Base-by-base conservation (phyloP, 2,113 vertebrate genomes). In the Lepisosteus oculatus region DNA sequence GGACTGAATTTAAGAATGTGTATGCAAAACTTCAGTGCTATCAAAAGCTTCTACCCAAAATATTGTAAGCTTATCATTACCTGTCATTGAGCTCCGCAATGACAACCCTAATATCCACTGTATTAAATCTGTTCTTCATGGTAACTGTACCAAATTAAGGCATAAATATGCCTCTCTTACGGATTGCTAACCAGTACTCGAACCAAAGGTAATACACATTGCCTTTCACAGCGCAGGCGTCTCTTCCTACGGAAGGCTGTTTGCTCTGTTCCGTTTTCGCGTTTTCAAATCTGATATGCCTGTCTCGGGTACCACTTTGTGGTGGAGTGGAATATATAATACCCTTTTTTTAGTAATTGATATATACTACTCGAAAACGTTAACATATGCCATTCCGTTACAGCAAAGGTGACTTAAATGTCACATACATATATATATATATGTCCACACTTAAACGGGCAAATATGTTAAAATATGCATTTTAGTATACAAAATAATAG, bases 71-170 rank as follows among this genome's bases (percentile, higher is more conserved):
- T 15, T 17, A 3, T 70, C 82, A 88, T 65, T 87, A 96, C 94
- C 92, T 95, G 61, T 86, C 83, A 72, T 86, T 93, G 45, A 99
- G 92, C 78, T 98, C 97, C 43, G 94, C 90, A 51, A 98, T 90
- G 15, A 91, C 91, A 0, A 95, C 95, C 55, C 95, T 88, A 74
- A 99, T 92, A 1, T 98, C 96, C 71, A 97, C 67, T 0, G 96
- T 97, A 76, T 90, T 94, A 80, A 96, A 98, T 13, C 96, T 91
- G 2, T 86, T 91, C 87, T 99, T 98, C 97, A 99, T 98, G 71
- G 65, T 76, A 68, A 62, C 6, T 13, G 61, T 29, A 57, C 29
- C 4, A 42, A 8, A 61, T 43, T 62, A 62, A 43, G 14, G 42
- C n/a, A 29, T 5, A 14, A 17, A 68, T 55, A 54, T 61, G 44